Conservation (phyloP, 2,113 vertebrate species). For the Andinoacara biseriatus region DNA sequence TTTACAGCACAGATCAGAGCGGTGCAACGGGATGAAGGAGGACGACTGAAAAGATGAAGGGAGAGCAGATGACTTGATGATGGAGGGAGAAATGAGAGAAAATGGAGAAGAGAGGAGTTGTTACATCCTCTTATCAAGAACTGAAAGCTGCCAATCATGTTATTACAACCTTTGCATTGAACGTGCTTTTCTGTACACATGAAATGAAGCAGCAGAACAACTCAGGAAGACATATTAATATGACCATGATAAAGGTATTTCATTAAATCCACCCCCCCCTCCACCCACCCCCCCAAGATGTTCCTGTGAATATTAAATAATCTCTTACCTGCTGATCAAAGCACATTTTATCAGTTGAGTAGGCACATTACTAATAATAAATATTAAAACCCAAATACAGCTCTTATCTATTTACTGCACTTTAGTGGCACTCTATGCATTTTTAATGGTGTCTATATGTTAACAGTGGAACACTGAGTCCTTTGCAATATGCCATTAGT, state of each 20-base stretch:
- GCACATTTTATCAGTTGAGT: background rate
- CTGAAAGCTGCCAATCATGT: background rate
- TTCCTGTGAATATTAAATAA: background rate
- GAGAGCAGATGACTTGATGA: background rate
- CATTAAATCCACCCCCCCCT: background rate
- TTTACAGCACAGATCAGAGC: background rate
- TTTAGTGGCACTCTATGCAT: background rate
- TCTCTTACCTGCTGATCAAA: conserved; percentile 10
- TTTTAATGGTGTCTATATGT: background rate
- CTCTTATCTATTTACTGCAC: background rate
- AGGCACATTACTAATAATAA: background rate
- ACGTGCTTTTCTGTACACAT: background rate
- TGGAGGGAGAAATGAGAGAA: background rate
- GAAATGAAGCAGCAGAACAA: background rate
- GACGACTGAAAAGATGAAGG: background rate
- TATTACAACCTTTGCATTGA: background rate
- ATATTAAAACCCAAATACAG: accelerated
- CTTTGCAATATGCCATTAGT: background rate
- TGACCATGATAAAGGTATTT: background rate
- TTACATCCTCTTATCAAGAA: background rate
- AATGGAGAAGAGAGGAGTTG: background rate
- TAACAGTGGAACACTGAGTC: accelerated
- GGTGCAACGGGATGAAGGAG: too few species aligned
- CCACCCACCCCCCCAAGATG: background rate
- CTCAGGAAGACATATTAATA: background rate